Conservation (phyloP, 1,140 invertebrate genomes). For the Lordiphosa stackelbergi region DNA sequence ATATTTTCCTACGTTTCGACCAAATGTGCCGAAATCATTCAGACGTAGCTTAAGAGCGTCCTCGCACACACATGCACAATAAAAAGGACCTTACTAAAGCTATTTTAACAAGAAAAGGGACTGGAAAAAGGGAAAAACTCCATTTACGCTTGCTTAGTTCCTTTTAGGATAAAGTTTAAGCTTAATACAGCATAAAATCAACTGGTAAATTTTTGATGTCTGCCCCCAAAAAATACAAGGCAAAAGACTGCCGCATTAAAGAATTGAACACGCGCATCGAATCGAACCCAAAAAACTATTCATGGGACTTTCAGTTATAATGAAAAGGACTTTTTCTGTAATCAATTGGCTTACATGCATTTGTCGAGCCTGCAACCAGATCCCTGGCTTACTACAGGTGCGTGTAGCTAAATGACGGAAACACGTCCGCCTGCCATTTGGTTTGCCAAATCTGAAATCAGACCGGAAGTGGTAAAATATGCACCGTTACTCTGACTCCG, state of each 20-base stretch:
- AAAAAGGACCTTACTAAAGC: slow-evolving; percentile 46
- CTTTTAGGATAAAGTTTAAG: slow-evolving; percentile 75
- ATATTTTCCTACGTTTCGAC: slow-evolving; percentile 49
- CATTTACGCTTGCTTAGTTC: slow-evolving; percentile 76
- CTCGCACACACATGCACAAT: slow-evolving; percentile 18
- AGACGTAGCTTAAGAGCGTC: slow-evolving; percentile 50
- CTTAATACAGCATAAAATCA: slow-evolving; percentile 76
- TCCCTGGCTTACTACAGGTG: slow-evolving; percentile 30
- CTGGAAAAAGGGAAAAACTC: slow-evolving; percentile 49
- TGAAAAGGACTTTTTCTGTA: slow-evolving; percentile 36
- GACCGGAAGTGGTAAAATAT: slow-evolving; percentile 72
- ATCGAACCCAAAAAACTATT: slow-evolving; percentile 52
- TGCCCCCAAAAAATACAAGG: slow-evolving; percentile 11
- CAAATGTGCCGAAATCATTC: slow-evolving; percentile 62
- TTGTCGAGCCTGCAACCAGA: slow-evolving; percentile 20
- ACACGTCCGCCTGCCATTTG: slow-evolving; percentile 70
- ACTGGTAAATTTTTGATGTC: slow-evolving; percentile 75
- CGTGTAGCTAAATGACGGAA: slow-evolving; percentile 44
- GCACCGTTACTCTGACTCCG: slow-evolving; percentile 44
- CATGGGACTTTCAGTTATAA: slow-evolving; percentile 34
- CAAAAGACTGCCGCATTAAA: slow-evolving; percentile 59
- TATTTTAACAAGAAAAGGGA: slow-evolving; percentile 74
- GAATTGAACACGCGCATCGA: slow-evolving; percentile 48
- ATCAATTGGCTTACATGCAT: slow-evolving; percentile 60
- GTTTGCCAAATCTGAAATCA: slow-evolving; percentile 68